Conservation (phyloP, 2,888 invertebrate species). For the Chrysina gloriosa region DNA sequence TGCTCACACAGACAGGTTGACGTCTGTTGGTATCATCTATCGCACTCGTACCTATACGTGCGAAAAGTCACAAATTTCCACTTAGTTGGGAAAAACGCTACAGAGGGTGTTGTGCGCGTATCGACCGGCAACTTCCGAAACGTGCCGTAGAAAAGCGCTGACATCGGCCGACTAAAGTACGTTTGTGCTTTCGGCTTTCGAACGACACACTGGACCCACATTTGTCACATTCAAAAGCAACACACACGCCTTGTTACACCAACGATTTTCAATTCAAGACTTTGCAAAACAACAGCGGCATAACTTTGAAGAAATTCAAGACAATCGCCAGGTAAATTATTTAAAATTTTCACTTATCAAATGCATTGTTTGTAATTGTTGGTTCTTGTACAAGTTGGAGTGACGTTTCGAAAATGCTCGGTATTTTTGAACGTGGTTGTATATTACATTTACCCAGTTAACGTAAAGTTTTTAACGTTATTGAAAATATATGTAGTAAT, state of each 20-base stretch:
- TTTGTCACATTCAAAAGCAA: slow-evolving; percentile 5
- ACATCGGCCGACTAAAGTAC: slow-evolving; percentile 49
- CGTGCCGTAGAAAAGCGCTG: slow-evolving; percentile 49
- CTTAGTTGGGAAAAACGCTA: slow-evolving; percentile 37
- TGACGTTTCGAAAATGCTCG: background rate
- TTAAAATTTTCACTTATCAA: background rate
- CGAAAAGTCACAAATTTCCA: slow-evolving; percentile 11
- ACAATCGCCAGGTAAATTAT: slow-evolving; percentile 6
- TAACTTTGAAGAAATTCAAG: background rate
- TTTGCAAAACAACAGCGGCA: background rate
- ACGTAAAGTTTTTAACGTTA: background rate
- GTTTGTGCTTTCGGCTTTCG: slow-evolving; percentile 43
- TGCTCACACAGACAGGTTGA: background rate
- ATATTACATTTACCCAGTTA: background rate
- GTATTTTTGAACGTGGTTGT: background rate
- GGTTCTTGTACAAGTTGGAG: background rate
- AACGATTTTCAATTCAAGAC: slow-evolving; percentile 3
- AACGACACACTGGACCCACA: slow-evolving; percentile 43
- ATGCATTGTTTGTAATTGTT: background rate
- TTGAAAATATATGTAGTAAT: background rate
- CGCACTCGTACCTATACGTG: background rate
- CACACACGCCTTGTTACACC: background rate
- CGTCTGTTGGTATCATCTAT: background rate
- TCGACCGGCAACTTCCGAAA: slow-evolving; percentile 49
- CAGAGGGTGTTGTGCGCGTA: slow-evolving; percentile 47